These are phyloP conservation scores for Oplegnathus fasciatus DNA, from an alignment of 2,113 vertebrate species.

Conservation along the genomic window DNA sequence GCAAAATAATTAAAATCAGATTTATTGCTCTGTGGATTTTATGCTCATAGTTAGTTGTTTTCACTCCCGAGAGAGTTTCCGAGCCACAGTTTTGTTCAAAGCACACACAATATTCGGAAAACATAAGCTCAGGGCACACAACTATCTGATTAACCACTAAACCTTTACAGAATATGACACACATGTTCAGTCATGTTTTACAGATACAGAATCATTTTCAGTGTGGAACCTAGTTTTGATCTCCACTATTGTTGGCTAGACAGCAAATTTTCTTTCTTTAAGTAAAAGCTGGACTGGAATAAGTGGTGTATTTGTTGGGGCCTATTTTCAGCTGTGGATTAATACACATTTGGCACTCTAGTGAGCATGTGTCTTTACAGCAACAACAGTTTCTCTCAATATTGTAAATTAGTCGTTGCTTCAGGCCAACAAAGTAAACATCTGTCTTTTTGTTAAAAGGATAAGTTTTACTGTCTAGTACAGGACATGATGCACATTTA, in stretches of 20 bases:
- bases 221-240: background rate
- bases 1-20: conserved; percentile 37
- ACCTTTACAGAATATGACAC: background rate
- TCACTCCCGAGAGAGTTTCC: background rate
- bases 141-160: conserved; percentile 21
- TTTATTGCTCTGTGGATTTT: conserved; percentile 35
- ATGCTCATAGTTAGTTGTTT: conserved; percentile 21
- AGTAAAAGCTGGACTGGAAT: background rate
- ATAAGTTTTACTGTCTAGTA: background rate
- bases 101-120: conserved; percentile 1
- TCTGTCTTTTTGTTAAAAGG: background rate
- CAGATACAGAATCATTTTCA: background rate
- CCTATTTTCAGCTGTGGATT: background rate
- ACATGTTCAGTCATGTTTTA: background rate
- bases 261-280: background rate
- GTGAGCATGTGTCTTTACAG: background rate
- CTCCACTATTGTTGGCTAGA: background rate
- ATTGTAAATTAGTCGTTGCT: too few species aligned
- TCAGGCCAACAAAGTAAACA: background rate
- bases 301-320: background rate
- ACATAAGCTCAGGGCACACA: background rate
- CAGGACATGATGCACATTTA: background rate
- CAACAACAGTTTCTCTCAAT: too few species aligned
- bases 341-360: background rate
- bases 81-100: background rate